A percentile compares a stretch with the other conserved stretches of the same genome.
Evolutionary conservation across 2,888 invertebrate genomes (phyloP).

Genomic region (Suillia variegata): DNA sequence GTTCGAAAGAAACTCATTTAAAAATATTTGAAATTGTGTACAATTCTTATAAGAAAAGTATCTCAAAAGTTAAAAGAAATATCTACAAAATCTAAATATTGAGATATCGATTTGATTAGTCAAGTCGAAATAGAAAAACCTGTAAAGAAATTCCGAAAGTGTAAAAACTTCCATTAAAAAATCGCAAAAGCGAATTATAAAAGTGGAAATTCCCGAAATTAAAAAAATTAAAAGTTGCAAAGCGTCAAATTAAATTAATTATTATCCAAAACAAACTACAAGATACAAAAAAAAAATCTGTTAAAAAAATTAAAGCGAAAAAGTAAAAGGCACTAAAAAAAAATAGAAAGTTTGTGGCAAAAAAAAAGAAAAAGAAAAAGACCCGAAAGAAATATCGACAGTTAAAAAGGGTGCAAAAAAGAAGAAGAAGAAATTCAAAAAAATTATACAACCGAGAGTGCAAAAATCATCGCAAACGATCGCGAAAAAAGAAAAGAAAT

Average conservation of each 20-base stretch:
- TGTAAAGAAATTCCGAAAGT: background rate
- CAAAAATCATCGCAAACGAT: background rate
- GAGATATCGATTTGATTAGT: background rate
- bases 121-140: background rate
- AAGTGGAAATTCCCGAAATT: background rate
- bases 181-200: background rate
- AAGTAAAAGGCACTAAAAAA: too few species aligned
- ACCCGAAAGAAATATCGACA: too few species aligned
- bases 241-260: background rate
- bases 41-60: too few species aligned
- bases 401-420: constrained; percentile 32
- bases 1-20: too few species aligned
- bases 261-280: background rate
- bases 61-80: background rate
- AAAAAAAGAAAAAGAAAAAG: too few species aligned
- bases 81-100: too few species aligned
- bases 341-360: constrained; percentile 40
- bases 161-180: background rate
- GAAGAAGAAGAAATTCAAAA: too few species aligned
- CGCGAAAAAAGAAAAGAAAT: background rate
- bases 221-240: background rate
- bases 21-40: too few species aligned
- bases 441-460: background rate
- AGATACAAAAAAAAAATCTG: background rate
- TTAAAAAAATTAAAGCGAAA: too few species aligned